Base-by-base conservation (phyloP, 1,140 invertebrate genomes). In the Brachionus paranguensis region DNA sequence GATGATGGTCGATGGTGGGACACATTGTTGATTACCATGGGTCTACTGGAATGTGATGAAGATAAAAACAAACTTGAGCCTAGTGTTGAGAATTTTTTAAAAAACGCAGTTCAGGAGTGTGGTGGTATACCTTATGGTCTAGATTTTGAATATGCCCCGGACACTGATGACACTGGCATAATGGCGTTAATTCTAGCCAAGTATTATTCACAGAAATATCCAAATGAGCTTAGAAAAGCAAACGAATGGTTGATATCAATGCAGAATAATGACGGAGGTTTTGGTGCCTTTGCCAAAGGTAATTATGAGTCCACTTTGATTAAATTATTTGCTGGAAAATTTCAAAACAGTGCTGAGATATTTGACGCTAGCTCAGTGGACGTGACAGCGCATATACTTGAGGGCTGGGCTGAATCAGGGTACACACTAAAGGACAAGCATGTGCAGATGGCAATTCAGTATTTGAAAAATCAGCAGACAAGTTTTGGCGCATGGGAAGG, bases 1-100 rank as follows among this genome's bases (percentile, higher is more conserved):
- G 78, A 81, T 45, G 78, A 81, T 60, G 78, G 78, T 37, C 47
- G 78, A 27, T 81, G 78, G 78, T 81, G 78, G 78, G 78, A 81
- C 43, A 81, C 78, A 17, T 27, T 81, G n/a, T 37, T 81, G 12
- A 65, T 65, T 6, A 81, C 37, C 14, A 20, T 81, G 20, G 78
- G 33, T 24, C 20, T 81, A 2, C 27, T 81, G 12, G 78, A 81
- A 81, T 64, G 78, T 37, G 78, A 65, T 41, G 78, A 81, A 65
- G 5, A 60, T 1, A 10, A 6, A 24, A 24, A 24, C 12, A 60
- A 60, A 33, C 12, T 81, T 3, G 17, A 37, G n/a, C 27, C 53
- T 29, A 3, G 37, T 20, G 50, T 81, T 20, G 78, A 60, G 27
- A 7, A 81, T 64, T 64, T 81, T 60, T 45, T 81, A 41, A 45